A percentile compares a stretch with the other conserved stretches of the same genome.
Evolutionary conservation across 2,113 vertebrate genomes (phyloP).

Genomic region (Microtus ochrogaster): DNA sequence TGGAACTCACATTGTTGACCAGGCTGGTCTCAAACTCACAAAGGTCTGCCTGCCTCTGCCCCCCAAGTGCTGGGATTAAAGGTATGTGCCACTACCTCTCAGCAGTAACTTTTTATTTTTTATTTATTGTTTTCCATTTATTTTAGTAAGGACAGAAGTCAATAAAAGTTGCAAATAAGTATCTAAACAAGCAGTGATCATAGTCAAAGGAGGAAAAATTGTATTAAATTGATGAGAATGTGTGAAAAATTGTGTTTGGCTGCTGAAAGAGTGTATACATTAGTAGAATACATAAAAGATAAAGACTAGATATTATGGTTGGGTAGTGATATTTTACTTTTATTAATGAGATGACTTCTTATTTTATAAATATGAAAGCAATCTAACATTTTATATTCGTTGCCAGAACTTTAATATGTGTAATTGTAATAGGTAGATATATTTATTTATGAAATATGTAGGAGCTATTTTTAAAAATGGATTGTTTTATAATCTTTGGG

Average conservation of each 20-base stretch:
- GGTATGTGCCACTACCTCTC: background rate
- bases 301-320: background rate
- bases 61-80: background rate
- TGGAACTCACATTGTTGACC: background rate
- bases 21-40: background rate
- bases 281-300: conserved; percentile 32
- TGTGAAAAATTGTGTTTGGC: conserved; percentile 55
- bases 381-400: background rate
- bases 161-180: conserved; percentile 53
- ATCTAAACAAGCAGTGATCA: background rate
- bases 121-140: background rate
- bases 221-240: background rate
- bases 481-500: background rate
- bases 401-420: background rate
- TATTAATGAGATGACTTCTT: conserved; percentile 11
- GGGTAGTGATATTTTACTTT: conserved; percentile 32
- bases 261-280: conserved; percentile 49
- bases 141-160: conserved; percentile 39
- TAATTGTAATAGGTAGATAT: background rate
- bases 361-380: conserved; percentile 44
- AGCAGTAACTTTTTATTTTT: background rate
- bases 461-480: background rate
- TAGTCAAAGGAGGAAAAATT: background rate
- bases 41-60: background rate
- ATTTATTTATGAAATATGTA: conserved; percentile 41